These are phyloP conservation scores for Drosophila azteca DNA, from an alignment of 1,140 invertebrate genomes.

Conservation along the genomic window DNA sequence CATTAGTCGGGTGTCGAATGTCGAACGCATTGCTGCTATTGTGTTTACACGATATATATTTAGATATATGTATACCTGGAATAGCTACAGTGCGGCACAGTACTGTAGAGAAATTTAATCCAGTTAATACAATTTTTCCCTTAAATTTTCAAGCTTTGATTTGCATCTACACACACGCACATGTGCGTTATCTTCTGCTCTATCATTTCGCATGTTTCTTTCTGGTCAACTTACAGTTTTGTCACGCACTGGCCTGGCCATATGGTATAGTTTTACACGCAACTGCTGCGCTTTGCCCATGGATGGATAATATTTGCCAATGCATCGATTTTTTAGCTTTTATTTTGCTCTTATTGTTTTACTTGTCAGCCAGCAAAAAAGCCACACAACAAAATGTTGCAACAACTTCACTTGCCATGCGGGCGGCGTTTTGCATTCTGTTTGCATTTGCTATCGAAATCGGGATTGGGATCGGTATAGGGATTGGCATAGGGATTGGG, in stretches of 20 bases:
- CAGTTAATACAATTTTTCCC: neutral
- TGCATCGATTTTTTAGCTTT: conserved; percentile 66
- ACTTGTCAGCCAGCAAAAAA: conserved; percentile 40
- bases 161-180: no score
- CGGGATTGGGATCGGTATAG: neutral
- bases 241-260: conserved; percentile 2
- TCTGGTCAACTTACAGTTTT: neutral
- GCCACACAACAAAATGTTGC: conserved; percentile 32
- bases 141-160: neutral
- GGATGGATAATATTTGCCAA: conserved; percentile 50
- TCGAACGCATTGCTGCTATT: conserved; percentile 19
- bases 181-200: neutral
- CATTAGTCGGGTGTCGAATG: conserved; percentile 21
- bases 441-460: conserved; percentile 34
- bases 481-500: conserved; percentile 11
- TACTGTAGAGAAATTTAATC: neutral
- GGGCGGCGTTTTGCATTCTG: conserved; percentile 23
- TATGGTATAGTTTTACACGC: conserved; percentile 43
- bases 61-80: neutral
- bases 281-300: conserved; percentile 25
- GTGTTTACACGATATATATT: conserved; percentile 20
- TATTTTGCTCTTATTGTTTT: conserved; percentile 49
- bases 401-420: conserved; percentile 54
- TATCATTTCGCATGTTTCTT: neutral
- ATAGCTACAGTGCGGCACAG: conserved; percentile 21